These are phyloP conservation scores for Chrysoperla carnea DNA, from an alignment of 1,140 invertebrate species.

Conservation along the genomic window DNA sequence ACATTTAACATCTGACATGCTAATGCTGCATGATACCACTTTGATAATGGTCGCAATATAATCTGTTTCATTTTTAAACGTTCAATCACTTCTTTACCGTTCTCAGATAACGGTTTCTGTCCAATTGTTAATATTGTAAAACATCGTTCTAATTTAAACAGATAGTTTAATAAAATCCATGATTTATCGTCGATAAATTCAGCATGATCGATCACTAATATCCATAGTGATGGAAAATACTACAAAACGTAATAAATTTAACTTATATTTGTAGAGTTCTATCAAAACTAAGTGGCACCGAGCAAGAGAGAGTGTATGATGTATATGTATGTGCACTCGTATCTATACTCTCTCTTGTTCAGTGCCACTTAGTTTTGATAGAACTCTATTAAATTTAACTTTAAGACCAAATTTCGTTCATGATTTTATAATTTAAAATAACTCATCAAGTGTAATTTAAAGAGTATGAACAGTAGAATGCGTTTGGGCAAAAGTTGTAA, in stretches of 20 bases:
- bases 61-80: constrained; percentile 14
- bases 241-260: constrained; percentile 17
- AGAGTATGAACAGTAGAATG: too few relatives aligned
- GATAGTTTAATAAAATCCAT: constrained; percentile 23
- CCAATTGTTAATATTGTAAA: not conserved
- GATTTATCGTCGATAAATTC: constrained; percentile 33
- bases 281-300: too few relatives aligned
- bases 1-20: constrained; percentile 41
- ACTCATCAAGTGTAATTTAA: too few relatives aligned
- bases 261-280: constrained; percentile 13
- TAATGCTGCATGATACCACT: constrained; percentile 35
- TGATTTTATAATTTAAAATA: too few relatives aligned
- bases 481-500: too few relatives aligned
- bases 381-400: not conserved
- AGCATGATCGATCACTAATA: constrained; percentile 31
- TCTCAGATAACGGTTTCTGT: not conserved
- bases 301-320: too few relatives aligned
- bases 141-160: constrained; percentile 18
- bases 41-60: constrained; percentile 20
- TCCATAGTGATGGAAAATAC: constrained; percentile 21
- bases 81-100: constrained; percentile 7
- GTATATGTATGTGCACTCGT: too few relatives aligned
- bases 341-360: too few relatives aligned
- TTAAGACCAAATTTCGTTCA: not conserved
- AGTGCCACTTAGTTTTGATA: too few relatives aligned